Evolutionary conservation across 2,888 invertebrate species (phyloP), one percentile per base, ranked within the genome.

Genomic region (Campoplex capitator): DNA sequence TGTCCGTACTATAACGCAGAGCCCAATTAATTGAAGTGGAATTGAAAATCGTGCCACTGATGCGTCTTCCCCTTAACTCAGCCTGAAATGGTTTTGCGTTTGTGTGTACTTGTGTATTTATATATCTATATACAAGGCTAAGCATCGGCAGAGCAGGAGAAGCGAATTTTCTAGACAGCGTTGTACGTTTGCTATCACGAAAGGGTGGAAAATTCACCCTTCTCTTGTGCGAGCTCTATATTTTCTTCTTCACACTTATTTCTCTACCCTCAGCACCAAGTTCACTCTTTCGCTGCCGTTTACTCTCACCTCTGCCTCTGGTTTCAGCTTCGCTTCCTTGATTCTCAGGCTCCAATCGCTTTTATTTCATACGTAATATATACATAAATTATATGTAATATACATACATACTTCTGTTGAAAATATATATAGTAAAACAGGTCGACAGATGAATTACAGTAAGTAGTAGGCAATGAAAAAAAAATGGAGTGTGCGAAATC

Each of bases 11-110:
- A 76, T 70, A 83, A 83, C 76, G 76, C 76, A 70, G 54, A 58
- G 83, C 85, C 89, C 88, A 88, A 91, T 91, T 91, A 91, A 91
- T 91, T 90, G 88, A 86, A 86, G 89, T 89, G 89, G 89, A 91
- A 91, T 89, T 90, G 90, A 91, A 91, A 90, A 91, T 88, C 85
- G 83, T 84, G 83, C 76, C 79, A 81, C 81, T 78, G 83, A 84
- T 83, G 75, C 83, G 71, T 70, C 74, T 65, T 35, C 65, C 48
- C 54, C 77, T 75, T 48, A 23, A 67, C 78, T 54, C 75, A 70
- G 32, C 71, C 58, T 16, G 32, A 71, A 45, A 71, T 62, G 58
- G 54, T 80, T 71, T 71, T 54, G 71, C 48, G 38, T 38, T 38
- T 54, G 67, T 77, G 54, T 77, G 42, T 65, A 23, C 16, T 42